Percentiles rank a stretch among this genome's conserved stretches.
Conservation (phyloP, 2,113 vertebrate genomes). For the Actinemys pallida region DNA sequence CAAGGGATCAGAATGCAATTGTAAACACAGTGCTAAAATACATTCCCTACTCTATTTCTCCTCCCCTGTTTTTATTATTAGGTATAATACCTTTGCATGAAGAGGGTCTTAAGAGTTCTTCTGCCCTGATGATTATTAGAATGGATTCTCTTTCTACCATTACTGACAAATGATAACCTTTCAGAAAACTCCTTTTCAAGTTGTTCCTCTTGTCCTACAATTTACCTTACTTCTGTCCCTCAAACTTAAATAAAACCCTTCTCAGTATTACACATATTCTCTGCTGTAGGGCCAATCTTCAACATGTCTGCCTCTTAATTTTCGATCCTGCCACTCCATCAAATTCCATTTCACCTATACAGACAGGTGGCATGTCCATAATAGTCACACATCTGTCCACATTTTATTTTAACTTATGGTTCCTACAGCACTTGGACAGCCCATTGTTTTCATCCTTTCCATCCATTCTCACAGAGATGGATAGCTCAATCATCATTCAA, state of each 20-base stretch:
- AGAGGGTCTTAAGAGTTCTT: background rate
- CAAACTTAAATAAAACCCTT: background rate
- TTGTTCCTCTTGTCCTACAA: background rate
- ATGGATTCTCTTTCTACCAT: background rate
- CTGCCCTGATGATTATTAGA: background rate
- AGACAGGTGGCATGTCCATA: background rate
- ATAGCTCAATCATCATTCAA: conserved; percentile 47
- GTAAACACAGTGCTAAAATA: background rate
- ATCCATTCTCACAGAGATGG: background rate
- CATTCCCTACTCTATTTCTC: background rate
- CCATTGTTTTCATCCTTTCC: background rate
- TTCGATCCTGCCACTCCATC: background rate
- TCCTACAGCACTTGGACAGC: background rate
- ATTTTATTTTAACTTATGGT: background rate
- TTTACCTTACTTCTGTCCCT: conserved; percentile 3
- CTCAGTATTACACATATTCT: background rate
- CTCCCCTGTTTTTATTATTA: background rate
- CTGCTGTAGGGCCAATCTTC: background rate
- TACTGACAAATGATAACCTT: conserved; percentile 23
- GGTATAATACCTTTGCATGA: background rate
- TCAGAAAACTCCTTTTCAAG: background rate
- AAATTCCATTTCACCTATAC: background rate
- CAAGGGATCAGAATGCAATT: background rate
- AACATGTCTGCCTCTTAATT: background rate
- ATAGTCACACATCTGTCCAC: background rate